phyloP scores from a whole-genome alignment of 2,113 vertebrate genomes.

The Festucalex cinctus region DNA sequence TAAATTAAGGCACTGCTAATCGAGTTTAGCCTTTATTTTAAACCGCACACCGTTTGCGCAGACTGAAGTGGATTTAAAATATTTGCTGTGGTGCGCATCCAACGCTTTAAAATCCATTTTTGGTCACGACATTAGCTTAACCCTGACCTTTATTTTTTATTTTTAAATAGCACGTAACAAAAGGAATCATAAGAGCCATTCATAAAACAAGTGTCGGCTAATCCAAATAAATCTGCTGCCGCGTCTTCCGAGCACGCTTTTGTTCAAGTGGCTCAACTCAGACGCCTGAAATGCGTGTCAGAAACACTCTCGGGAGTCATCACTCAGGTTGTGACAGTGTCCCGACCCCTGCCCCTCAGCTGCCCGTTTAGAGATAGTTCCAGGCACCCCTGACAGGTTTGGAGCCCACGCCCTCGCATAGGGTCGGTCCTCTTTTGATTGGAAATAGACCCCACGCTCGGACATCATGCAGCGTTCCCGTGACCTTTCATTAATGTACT shows the following conservation, averaged over 20 bases:
- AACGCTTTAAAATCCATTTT: conserved; percentile 4
- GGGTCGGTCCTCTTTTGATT: background rate
- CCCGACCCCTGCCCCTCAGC: background rate
- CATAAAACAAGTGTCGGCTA: conserved; percentile 21
- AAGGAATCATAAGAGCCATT: conserved; percentile 20
- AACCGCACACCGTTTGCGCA: too few relatives aligned
- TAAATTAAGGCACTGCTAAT: too few relatives aligned
- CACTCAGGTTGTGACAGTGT: conserved; percentile 20
- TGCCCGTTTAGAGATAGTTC: background rate
- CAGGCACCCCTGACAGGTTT: too few relatives aligned
- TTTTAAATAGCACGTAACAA: conserved; percentile 16
- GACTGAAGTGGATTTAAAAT: background rate
- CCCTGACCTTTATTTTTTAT: conserved; percentile 1
- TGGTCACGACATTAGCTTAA: conserved; percentile 4
- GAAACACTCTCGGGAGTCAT: conserved; percentile 21
- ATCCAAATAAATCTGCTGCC: conserved; percentile 43
- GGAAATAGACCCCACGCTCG: conserved; percentile 17
- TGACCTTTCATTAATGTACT: conserved; percentile 49
- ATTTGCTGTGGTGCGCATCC: conserved; percentile 7
- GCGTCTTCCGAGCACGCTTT: conserved; percentile 22
- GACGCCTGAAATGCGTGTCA: conserved; percentile 24
- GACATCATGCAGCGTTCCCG: conserved; percentile 32
- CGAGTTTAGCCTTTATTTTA: too few relatives aligned
- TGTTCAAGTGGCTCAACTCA: conserved; percentile 29
- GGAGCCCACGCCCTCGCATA: too few relatives aligned